Percentiles rank a stretch among this genome's conserved stretches.
Conservation (phyloP, 2,797 vertebrate genomes). For the Sebastes kiyomatsui region DNA sequence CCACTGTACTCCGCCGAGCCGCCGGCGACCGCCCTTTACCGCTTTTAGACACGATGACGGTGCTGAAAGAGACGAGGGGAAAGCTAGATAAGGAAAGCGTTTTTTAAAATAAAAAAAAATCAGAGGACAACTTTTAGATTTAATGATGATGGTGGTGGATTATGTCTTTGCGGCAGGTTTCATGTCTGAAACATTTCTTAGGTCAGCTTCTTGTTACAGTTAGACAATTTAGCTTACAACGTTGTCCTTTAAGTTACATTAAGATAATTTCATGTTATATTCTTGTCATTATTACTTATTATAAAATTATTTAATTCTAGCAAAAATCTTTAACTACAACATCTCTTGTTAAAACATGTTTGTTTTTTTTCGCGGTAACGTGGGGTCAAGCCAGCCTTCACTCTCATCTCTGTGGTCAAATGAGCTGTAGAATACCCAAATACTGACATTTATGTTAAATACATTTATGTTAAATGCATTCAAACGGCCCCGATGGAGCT, state of each 20-base stretch:
- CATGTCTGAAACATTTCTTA: too few species aligned
- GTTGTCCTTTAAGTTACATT: not conserved
- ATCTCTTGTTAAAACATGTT: too few species aligned
- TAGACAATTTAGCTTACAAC: too few species aligned
- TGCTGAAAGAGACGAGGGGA: constrained; percentile 46
- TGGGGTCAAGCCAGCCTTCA: too few species aligned
- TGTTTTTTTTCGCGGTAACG: not conserved
- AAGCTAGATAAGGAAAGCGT: not conserved
- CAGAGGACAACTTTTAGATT: not conserved
- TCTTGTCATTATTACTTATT: not conserved
- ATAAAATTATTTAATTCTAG: not conserved
- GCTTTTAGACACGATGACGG: constrained; percentile 84
- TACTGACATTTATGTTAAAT: too few species aligned
- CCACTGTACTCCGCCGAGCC: constrained; percentile 90
- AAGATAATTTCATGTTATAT: not conserved
- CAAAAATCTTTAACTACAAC: not conserved
- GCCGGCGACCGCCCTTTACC: constrained; percentile 89
- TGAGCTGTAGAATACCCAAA: too few species aligned
- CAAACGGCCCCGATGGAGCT: too few species aligned
- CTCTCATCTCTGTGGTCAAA: too few species aligned
- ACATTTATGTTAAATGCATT: too few species aligned
- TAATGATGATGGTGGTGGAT: not conserved
- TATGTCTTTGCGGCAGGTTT: not conserved
- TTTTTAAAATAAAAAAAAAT: not conserved
- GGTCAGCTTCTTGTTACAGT: too few species aligned